Conservation (phyloP, 2,888 invertebrate species). For the Mystacides longicornis region DNA sequence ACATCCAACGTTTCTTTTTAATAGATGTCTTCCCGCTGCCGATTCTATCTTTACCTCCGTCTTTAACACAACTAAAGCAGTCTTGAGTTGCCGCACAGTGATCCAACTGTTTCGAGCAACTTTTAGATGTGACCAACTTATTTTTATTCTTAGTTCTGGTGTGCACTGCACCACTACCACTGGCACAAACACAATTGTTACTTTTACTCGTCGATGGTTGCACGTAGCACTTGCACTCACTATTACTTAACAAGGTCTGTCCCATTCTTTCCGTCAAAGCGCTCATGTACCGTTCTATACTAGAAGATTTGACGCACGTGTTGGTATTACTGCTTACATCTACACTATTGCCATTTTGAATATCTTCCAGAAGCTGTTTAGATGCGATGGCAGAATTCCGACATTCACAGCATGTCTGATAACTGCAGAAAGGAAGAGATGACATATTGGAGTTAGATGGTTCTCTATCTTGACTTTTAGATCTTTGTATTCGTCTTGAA, state of each 20-base stretch:
- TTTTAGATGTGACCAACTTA: slow-evolving; percentile 9
- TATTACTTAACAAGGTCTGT: slow-evolving; percentile 3
- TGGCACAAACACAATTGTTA: not conserved
- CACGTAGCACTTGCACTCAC: slow-evolving; percentile 3
- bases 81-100: not conserved
- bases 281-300: slow-evolving; percentile 24
- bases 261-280: slow-evolving; percentile 19
- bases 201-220: not conserved
- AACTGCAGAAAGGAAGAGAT: not conserved
- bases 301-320: slow-evolving; percentile 16
- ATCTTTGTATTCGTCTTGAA: not conserved
- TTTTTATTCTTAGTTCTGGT: not conserved
- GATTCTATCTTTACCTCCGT: slow-evolving; percentile 5
- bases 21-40: slow-evolving; percentile 6
- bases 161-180: not conserved
- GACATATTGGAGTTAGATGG: not conserved
- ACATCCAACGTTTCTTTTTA: slow-evolving; percentile 19
- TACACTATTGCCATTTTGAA: slow-evolving; percentile 12
- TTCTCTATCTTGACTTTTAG: slow-evolving; percentile 10
- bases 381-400: slow-evolving; percentile 8
- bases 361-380: slow-evolving; percentile 4
- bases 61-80: slow-evolving; percentile 10
- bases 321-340: not conserved
- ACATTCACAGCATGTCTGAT: not conserved
- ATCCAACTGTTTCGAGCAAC: slow-evolving; percentile 11